phyloP scores from a whole-genome alignment of 2,888 invertebrate species.

The Melanotus villosus region DNA sequence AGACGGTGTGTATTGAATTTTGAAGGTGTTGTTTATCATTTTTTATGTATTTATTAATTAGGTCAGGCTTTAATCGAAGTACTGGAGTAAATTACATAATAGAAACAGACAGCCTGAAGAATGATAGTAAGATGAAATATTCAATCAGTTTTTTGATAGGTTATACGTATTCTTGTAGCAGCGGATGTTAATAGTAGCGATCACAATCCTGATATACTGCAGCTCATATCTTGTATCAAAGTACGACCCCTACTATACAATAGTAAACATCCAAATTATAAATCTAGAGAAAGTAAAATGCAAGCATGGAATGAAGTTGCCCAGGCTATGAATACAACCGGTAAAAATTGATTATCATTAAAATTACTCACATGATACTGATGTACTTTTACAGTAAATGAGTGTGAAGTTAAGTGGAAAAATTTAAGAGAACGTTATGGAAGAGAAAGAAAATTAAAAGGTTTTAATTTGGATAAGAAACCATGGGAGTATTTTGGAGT shows the following conservation, averaged over 20 bases:
- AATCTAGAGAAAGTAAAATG: conserved; percentile 63
- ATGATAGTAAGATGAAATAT: not conserved
- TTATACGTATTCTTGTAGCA: not conserved
- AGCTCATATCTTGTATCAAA: conserved; percentile 62
- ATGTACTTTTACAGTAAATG: conserved; percentile 37
- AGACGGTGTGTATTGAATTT: conserved; percentile 26
- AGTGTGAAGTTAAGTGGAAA: conserved; percentile 60
- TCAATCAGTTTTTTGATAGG: not conserved
- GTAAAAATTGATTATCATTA: conserved; percentile 32
- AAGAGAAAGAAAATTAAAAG: conserved; percentile 62
- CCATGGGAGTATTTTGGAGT: conserved; percentile 52
- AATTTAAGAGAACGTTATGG: conserved; percentile 66
- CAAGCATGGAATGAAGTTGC: conserved; percentile 65
- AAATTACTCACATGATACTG: no score
- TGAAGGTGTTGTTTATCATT: not conserved
- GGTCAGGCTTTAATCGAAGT: conserved; percentile 9
- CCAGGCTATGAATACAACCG: conserved; percentile 47
- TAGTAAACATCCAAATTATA: conserved; percentile 63
- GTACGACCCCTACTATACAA: conserved; percentile 64
- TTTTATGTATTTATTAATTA: not conserved
- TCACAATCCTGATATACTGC: conserved; percentile 16
- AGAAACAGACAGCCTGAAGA: not conserved
- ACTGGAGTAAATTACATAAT: not conserved
- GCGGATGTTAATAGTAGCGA: not conserved
- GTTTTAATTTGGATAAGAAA: conserved; percentile 43